Evolutionary conservation across 1,140 invertebrate genomes (phyloP), one percentile per base, ranked within the genome.

Genomic region (Pararge aegeria): DNA sequence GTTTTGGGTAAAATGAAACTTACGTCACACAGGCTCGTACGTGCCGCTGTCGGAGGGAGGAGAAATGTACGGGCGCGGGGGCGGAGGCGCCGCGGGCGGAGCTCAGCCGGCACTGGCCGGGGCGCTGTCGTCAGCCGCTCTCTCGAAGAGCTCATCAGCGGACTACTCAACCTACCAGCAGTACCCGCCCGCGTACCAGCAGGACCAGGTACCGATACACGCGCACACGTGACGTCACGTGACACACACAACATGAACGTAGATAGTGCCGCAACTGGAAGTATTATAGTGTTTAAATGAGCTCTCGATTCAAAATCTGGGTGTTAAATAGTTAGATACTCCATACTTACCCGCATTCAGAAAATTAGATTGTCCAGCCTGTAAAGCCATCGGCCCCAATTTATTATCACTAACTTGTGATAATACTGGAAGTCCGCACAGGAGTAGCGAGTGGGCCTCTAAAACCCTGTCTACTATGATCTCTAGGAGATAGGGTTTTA

Each of bases 111-210:
- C 83, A 49, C 83, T 86, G 20, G 73, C 83, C 13, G 82, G 80
- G 55, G 84, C 80, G 63, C 84, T 87, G 18, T 87, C 83, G 2
- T 83, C 84, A 4, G 84, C 83, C 24, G 87, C 80, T 65, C 87
- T 89, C 49, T 76, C 72, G 73, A 89, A 89, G 84, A 82, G 78
- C 42, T 87, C 87, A 0, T 88, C 86, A 2, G 83, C 86, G 0
- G 88, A 89, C 77, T 90, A 90, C 80, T 82, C 82, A 71, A 81
- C 80, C 20, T 91, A 90, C 78, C 87, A 90, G 79, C 90, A 90
- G 81, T 91, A 91, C 80, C 90, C 90, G 81, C 87, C 89, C 67
- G 85, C 89, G 64, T 89, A 89, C 75, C 89, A 90, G 73, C 90
- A 90, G 82, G 90, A 91, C 73, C 90, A 91, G 90, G 90, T 90